Conservation (phyloP, 2,797 vertebrate species). For the Fistularia commersonii region DNA sequence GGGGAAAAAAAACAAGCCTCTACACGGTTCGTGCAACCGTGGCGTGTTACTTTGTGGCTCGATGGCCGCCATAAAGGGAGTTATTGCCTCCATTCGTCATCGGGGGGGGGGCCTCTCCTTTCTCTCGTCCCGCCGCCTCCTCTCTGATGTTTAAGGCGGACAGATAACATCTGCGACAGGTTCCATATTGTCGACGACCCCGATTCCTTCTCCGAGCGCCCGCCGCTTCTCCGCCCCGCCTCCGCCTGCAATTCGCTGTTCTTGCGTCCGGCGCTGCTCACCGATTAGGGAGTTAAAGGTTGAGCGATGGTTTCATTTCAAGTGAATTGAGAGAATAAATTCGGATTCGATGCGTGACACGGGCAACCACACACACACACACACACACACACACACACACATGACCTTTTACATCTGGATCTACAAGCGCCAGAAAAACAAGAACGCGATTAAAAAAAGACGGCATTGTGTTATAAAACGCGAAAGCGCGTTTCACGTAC, state of each 20-base stretch:
- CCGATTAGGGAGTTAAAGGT: conserved; percentile 23
- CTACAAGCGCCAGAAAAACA: too few relatives aligned
- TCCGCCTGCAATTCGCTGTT: conserved; percentile 33
- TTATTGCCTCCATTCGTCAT: conserved; percentile 55
- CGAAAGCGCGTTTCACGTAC: too few relatives aligned
- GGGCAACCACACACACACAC: conserved; percentile 5
- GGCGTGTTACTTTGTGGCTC: too few relatives aligned
- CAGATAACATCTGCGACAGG: conserved; percentile 45
- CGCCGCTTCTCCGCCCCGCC: conserved; percentile 34
- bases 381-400: too few relatives aligned
- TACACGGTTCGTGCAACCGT: too few relatives aligned
- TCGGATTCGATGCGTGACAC: conserved; percentile 24
- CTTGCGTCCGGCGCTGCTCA: conserved; percentile 4
- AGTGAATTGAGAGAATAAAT: conserved; percentile 38
- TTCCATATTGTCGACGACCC: conserved; percentile 38
- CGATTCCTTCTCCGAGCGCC: conserved; percentile 23
- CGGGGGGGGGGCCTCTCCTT: conserved; percentile 38
- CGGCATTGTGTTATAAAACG: too few relatives aligned
- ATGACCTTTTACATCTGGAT: too few relatives aligned
- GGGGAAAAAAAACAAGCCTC: too few relatives aligned
- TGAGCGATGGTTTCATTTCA: conserved; percentile 60
- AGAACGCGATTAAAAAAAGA: too few relatives aligned
- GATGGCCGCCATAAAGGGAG: conserved; percentile 32
- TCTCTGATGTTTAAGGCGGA: conserved; percentile 29
- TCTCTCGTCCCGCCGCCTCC: conserved; percentile 8